Base-by-base conservation (phyloP, 2,797 vertebrate genomes). In the Meda fulgida region DNA sequence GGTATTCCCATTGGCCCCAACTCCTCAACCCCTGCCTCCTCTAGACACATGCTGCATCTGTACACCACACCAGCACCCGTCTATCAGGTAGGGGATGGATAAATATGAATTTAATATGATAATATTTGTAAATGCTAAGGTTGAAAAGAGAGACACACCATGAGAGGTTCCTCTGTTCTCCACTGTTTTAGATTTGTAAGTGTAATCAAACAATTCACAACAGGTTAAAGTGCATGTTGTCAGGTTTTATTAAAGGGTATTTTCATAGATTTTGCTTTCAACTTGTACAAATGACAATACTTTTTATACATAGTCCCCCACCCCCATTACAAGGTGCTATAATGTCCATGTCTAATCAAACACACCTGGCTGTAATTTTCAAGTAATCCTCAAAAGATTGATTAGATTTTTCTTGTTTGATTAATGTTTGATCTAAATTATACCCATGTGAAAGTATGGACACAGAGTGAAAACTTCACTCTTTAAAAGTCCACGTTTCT, bases 1-100 rank as follows among this genome's bases (percentile, higher is more conserved):
- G 93, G 94, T 58, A 95, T 96, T 87, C 93, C 92, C 34, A 93
- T 95, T 0, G 92, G 94, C 48, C 92, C 93, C 0, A 94, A 95
- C 91, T 93, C 93, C 23, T 94, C 93, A n/a, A 96, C 94, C 51
- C 92, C 95, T 81, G 93, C 90, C 13, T 92, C 93, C 0, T 91
- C 93, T 51, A 94, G 92, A 88, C 91, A 93, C 31, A 91, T 95
- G 91, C 92, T 95, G 38, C 90, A 90, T 80, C 92, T 97, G 48
- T 96, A 95, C 91, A 95, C 95, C 58, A 91, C 94, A 11, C 90
- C 94, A 0, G 89, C 89, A 0, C 87, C 93, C 0, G 93, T 93
- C 84, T 93, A 93, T 6, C 1, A 93, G 93, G 91, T 94, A 83
- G 1, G 31, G 11, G 29, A 26, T 29, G 10, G 9, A 67, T 67